A percentile compares a stretch with the other conserved stretches of the same genome.
Evolutionary conservation across 2,888 invertebrate genomes (phyloP).

Genomic region (Stenurella melanura): DNA sequence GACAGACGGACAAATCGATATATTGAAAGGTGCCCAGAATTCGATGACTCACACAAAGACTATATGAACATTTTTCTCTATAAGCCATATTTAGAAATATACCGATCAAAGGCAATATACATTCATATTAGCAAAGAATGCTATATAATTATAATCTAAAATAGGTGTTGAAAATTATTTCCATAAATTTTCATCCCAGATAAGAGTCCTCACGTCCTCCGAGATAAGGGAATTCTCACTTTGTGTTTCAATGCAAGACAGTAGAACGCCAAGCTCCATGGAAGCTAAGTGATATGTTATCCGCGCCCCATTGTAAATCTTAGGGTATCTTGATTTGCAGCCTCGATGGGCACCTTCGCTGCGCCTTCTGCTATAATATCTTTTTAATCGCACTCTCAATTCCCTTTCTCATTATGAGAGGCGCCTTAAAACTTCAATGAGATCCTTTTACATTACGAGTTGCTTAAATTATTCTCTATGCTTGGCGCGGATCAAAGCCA

Average conservation of each 20-base stretch:
- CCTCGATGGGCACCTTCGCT: slow-evolving; percentile 15
- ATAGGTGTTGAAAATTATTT: background rate
- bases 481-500: background rate
- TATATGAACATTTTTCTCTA: too few species aligned
- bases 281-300: slow-evolving; percentile 42
- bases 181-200: slow-evolving; percentile 29
- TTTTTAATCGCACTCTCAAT: slow-evolving; percentile 53
- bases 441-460: slow-evolving; percentile 27
- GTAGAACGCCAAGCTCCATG: slow-evolving; percentile 16
- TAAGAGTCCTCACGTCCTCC: slow-evolving; percentile 14
- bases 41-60: too few species aligned
- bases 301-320: slow-evolving; percentile 43
- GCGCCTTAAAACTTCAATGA: slow-evolving; percentile 33
- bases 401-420: slow-evolving; percentile 35
- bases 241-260: slow-evolving; percentile 20
- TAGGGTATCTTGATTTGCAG: slow-evolving; percentile 44
- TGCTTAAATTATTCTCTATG: slow-evolving; percentile 28
- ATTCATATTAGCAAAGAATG: too few species aligned
- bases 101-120: too few species aligned
- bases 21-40: too few species aligned
- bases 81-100: too few species aligned
- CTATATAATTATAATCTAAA: background rate
- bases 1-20: too few species aligned
- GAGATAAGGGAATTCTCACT: slow-evolving; percentile 27
- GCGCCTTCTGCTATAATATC: slow-evolving; percentile 46